Evolutionary conservation across 2,888 invertebrate species (phyloP), one percentile per base, ranked within the genome.

Genomic region (Cerceris rybyensis): DNA sequence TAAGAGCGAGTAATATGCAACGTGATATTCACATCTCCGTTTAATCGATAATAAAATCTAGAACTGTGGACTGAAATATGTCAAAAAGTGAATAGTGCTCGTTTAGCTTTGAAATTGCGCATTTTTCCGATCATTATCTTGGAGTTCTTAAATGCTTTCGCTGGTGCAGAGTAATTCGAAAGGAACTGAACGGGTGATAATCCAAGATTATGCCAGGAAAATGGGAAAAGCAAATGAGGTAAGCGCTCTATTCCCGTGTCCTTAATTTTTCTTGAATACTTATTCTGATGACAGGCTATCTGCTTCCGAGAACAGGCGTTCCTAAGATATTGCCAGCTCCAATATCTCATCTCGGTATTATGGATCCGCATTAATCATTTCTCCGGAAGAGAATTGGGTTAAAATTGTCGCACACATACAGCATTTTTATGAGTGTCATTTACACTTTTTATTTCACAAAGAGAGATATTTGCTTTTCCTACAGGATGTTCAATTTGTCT

Each of bases 141-240:
- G 14, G 52, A 9, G n/a, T n/a, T 39, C 17, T 68, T 16, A 70
- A 75, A 63, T 63, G 46, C 57, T 52, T 74, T 43, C 41, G 59
- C 6, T 14, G 11, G 28, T n/a, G n/a, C n/a, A 1, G 65, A 50
- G 8, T 70, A 54, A 58, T 60, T 67, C 42, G 14, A 42, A 67
- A 28, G 63, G 67, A 75, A 63, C 57, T 58, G 70, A 70, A 66
- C 77, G 70, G 66, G 16, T 67, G 75, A 42, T 70, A 66, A 75
- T 78, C 70, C 77, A 42, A 63, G 61, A 75, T 67, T 70, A 67
- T 50, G 46, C 14, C 42, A n/a, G 8, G 14, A 54, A 75, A 73
- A 42, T 76, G 57, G 76, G 73, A n/a, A 64, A 72, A 46, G n/a
- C 52, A 9, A 49, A n/a, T 39, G 11, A 13, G 13, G 11, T 13